phyloP scores from a whole-genome alignment of 2,888 invertebrate species.

The Drosophila robusta region DNA sequence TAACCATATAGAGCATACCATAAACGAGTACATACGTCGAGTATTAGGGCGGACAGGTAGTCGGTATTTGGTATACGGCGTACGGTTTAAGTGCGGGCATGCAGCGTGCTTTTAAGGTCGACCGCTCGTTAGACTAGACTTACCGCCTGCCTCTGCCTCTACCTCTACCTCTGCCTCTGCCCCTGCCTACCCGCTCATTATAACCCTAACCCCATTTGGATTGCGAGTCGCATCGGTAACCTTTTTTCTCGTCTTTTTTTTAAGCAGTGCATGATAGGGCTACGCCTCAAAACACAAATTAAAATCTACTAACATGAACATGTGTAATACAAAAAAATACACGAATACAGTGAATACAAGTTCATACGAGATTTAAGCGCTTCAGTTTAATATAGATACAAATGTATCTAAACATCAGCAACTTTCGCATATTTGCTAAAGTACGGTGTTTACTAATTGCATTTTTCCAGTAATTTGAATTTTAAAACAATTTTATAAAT shows the following conservation, averaged over 20 bases:
- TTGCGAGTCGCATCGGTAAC: conserved; percentile 42
- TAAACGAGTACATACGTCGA: conserved; percentile 13
- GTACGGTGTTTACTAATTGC: neutral
- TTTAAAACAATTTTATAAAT: too few relatives aligned
- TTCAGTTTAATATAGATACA: neutral
- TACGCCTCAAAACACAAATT: conserved; percentile 38
- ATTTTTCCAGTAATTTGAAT: too few relatives aligned
- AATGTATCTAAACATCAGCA: neutral
- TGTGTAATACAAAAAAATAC: conserved; percentile 2
- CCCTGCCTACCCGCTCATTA: conserved; percentile 27
- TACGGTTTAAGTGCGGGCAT: conserved; percentile 24
- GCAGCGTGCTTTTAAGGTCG: conserved; percentile 44
- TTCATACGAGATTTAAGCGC: neutral
- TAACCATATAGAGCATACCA: conserved; percentile 46
- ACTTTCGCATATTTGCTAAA: too few relatives aligned
- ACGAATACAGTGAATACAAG: conserved; percentile 28
- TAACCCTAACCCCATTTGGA: conserved; percentile 47
- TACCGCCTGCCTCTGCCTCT: conserved; percentile 5
- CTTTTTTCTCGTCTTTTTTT: conserved; percentile 19
- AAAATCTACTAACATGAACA: conserved; percentile 19
- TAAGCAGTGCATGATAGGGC: conserved; percentile 29
- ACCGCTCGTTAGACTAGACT: conserved; percentile 17
- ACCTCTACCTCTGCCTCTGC: neutral
- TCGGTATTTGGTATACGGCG: conserved; percentile 6
- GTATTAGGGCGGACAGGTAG: conserved; percentile 65